Evolutionary conservation across 2,888 invertebrate genomes (phyloP).

Genomic region (Malacosoma neustria): DNA sequence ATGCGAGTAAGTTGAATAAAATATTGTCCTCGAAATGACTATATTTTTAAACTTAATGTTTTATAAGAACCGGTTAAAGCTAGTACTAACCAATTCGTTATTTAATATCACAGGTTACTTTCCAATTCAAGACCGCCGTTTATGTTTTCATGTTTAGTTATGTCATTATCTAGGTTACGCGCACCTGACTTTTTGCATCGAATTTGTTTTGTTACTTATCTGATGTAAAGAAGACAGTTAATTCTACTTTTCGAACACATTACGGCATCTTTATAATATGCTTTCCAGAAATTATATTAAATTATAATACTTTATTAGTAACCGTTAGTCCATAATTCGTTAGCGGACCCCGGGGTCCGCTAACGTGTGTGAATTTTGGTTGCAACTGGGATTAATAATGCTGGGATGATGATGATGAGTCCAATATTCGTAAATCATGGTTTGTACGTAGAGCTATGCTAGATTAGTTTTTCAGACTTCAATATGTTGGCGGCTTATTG

Average conservation of each 20-base stretch:
- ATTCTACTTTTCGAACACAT: background rate
- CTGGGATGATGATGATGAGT: too few species aligned
- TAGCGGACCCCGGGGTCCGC: too few species aligned
- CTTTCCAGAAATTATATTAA: too few species aligned
- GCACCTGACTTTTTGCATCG: background rate
- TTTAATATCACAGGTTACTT: background rate
- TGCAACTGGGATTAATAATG: too few species aligned
- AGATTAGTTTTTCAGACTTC: too few species aligned
- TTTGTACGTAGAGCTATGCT: too few species aligned
- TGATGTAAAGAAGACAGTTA: background rate
- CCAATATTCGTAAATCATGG: too few species aligned
- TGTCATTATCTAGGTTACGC: background rate
- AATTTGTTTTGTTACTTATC: background rate
- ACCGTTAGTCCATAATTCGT: background rate
- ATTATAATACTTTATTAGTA: background rate
- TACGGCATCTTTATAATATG: background rate
- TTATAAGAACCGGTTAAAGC: constrained; percentile 1
- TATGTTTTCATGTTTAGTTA: background rate
- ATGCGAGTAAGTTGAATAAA: constrained; percentile 8
- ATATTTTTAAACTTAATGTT: constrained; percentile 1
- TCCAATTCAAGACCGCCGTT: background rate
- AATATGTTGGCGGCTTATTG: too few species aligned
- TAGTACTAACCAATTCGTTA: constrained; percentile 1
- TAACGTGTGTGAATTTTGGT: too few species aligned
- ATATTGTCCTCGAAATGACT: constrained; percentile 2